phyloP scores from a whole-genome alignment of 2,888 invertebrate genomes.

The Notodonta ziczac region DNA sequence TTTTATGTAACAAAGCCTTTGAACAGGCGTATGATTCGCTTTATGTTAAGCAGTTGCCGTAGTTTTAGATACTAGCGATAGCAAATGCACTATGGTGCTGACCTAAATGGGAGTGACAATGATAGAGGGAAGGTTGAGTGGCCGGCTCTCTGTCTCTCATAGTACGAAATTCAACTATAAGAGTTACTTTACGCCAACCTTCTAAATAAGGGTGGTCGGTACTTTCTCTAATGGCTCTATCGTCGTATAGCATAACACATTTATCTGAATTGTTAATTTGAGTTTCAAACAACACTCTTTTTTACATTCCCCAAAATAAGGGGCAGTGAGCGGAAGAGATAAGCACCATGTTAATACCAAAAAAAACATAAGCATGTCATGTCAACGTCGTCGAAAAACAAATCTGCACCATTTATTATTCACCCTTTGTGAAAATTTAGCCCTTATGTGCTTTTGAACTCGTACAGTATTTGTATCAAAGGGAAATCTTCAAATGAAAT shows the following conservation, averaged over 20 bases:
- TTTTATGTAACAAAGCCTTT: no score
- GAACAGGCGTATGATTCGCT: no score
- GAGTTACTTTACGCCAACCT: no score
- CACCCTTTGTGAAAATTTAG: slow-evolving; percentile 1
- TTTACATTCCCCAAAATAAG: background rate
- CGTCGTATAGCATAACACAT: background rate
- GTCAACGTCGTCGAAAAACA: slow-evolving; percentile 2
- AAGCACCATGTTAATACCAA: background rate
- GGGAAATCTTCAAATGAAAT: background rate
- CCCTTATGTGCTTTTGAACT: slow-evolving; percentile 1
- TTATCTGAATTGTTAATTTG: background rate
- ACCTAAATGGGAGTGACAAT: no score
- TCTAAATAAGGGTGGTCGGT: no score
- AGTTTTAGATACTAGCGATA: no score
- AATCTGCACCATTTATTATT: slow-evolving; percentile 2
- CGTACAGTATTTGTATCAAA: background rate
- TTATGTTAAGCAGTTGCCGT: no score
- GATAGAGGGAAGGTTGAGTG: no score
- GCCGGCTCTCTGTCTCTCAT: no score
- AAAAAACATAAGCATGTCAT: background rate
- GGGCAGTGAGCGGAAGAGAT: slow-evolving; percentile 1
- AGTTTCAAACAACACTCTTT: background rate
- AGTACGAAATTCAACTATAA: no score
- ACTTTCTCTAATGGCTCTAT: no score
- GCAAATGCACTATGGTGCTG: no score